Percentiles rank a stretch among this genome's conserved stretches.
These are phyloP conservation scores for Drosophila eugracilis DNA, from an alignment of 1,140 invertebrate species.

Conservation along the genomic window DNA sequence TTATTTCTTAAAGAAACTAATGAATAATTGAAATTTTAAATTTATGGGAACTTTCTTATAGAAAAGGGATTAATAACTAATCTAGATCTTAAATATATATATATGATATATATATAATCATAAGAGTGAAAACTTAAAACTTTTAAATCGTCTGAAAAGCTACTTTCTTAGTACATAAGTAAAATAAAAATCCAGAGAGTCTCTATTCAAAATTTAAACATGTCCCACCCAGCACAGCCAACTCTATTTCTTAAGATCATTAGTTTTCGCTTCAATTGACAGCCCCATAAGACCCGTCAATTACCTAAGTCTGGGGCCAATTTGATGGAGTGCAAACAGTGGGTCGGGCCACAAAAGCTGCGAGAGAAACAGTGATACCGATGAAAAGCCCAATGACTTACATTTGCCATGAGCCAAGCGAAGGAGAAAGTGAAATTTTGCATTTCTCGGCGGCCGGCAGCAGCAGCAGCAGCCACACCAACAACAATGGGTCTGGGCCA, in stretches of 20 bases:
- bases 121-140: neutral
- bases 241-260: conserved; percentile 4
- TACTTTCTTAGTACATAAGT: neutral
- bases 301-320: conserved; percentile 33
- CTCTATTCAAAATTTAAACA: neutral
- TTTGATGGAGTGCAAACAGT: conserved; percentile 38
- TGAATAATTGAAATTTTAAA: no score
- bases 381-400: conserved; percentile 76
- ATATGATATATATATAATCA: no score
- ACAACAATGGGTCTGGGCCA: conserved; percentile 37
- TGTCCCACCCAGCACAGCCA: neutral
- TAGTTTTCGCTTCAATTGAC: conserved; percentile 19
- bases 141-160: neutral
- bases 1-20: no score
- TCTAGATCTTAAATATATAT: no score
- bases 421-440: conserved; percentile 83
- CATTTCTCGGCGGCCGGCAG: conserved; percentile 60
- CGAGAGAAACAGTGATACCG: conserved; percentile 19
- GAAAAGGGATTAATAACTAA: no score
- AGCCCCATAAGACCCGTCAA: conserved; percentile 3
- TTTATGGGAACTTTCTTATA: no score
- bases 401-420: conserved; percentile 67
- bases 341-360: conserved; percentile 42
- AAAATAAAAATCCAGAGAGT: neutral
- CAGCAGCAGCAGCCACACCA: conserved; percentile 27